phyloP scores from a whole-genome alignment of 2,113 vertebrate genomes.

The Lagenorhynchus albirostris region DNA sequence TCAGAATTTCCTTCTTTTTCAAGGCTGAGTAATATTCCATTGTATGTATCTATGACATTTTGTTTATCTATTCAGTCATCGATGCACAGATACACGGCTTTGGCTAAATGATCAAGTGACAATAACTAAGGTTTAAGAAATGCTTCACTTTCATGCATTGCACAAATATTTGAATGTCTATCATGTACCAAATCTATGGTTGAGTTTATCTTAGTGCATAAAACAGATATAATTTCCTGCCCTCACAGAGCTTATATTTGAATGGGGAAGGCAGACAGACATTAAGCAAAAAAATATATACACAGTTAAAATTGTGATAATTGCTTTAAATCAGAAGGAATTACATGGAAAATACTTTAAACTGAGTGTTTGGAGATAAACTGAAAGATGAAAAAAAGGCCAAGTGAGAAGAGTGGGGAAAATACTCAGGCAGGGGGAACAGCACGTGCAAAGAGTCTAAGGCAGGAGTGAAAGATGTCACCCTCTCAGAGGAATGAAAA shows the following conservation, averaged over 20 bases:
- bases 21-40: neutral
- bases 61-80: neutral
- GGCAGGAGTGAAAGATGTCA: neutral
- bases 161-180: neutral
- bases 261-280: neutral
- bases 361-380: neutral
- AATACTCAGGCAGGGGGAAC: neutral
- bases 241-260: neutral
- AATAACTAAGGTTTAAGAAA: neutral
- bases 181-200: neutral
- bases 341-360: neutral
- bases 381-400: neutral
- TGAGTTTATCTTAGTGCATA: constrained; percentile 4
- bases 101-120: neutral
- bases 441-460: neutral
- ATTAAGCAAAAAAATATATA: neutral
- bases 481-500: neutral
- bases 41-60: neutral
- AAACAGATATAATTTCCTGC: neutral
- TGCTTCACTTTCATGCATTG: neutral
- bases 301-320: neutral
- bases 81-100: neutral
- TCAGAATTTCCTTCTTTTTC: neutral
- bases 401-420: neutral
- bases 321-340: neutral